phyloP scores from a whole-genome alignment of 1,140 invertebrate genomes.

The silkworm (Bombyx mori) region ASM3026992v2 NC_085116.1:3007501-3008000 shows the following conservation, averaged over 20 bases:
- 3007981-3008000: constrained; percentile 89
- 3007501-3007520: constrained; percentile 93
- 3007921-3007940: constrained; percentile 91
- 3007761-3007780: constrained; percentile 86
- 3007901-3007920: constrained; percentile 89
- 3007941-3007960: constrained; percentile 89
- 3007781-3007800: constrained; percentile 91
- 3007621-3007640: constrained; percentile 81
- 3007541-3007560: constrained; percentile 91
- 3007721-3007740: constrained; percentile 90
- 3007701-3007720: constrained; percentile 83
- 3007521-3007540: constrained; percentile 91
- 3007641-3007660: constrained; percentile 79
- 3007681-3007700: constrained; percentile 90
- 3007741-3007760: constrained; percentile 75
- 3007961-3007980: constrained; percentile 92
- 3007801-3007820: constrained; percentile 88
- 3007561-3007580: constrained; percentile 89
- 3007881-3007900: constrained; percentile 82
- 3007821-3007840: constrained; percentile 83
- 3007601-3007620: constrained; percentile 80
- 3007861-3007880: constrained; percentile 98
- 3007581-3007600: constrained; percentile 42
- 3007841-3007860: constrained; percentile 91
- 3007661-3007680: constrained; percentile 96